Base-by-base conservation (phyloP, 1,140 invertebrate genomes). In the Drosophila littoralis region DNA sequence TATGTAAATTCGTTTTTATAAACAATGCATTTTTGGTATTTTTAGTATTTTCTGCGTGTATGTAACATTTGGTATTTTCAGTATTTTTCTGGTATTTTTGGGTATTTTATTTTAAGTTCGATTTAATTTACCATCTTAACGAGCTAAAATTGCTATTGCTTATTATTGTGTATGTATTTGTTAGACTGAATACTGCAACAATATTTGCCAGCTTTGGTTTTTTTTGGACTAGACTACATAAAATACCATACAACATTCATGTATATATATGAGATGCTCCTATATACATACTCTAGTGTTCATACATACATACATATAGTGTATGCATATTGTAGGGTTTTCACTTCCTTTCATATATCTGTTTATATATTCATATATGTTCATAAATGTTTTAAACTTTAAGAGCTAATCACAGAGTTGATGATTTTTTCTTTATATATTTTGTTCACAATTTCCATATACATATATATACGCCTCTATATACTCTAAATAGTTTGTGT, bases 371-470 rank as follows among this genome's bases (percentile, higher is more conserved):
- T 28, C 22, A 28, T 28, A 5, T 28, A 28, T 28, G 22, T 28
- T 28, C 22, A 28, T 40, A 40, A 40, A 40, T 63, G 12, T 51
- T 58, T 81, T 81, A 77, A 86, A 83, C 80, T 85, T 90, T 91
- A 89, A 91, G 80, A 91, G 80, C 88, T 91, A 91, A 91, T 91
- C 88, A 91, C 88, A 91, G 88, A 91, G 89, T 91, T 91, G 88
- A 91, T 91, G 88, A 91, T 91, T 84, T 79, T 88, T 88, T 45
- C 13, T 5, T 17, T 50, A 28, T 32, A 6, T 48, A 12, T 28
- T 1, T 32, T 79, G 66, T 91, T 90, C 72, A 85, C 86, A 90
- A 81, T 89, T 86, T 82, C 68, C 82, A 90, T 85, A 43, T 15
- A 43, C 75, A 78, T 84, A 59, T 76, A 73, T 74, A 50, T 28